Base-by-base conservation (phyloP, 2,888 invertebrate genomes). In the Epinotia nisella region DNA sequence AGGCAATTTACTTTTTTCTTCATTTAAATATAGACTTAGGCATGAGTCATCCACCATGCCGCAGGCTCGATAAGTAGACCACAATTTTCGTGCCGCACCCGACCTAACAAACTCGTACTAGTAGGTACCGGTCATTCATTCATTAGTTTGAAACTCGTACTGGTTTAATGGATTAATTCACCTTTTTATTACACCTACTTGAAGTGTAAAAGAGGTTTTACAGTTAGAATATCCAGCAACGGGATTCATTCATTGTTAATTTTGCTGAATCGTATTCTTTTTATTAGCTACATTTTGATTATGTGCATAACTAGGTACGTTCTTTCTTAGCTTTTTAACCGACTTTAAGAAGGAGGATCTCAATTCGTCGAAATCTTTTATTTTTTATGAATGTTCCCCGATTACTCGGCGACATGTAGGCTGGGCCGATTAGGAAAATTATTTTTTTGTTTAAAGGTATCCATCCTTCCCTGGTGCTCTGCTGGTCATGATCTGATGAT, bases 111-210 rank as follows among this genome's bases (percentile, higher is more conserved):
- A 45, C 62, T 64, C 39, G 41, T 56, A 29, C n/a, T 49, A 17
- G 53, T n/a, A n/a, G n/a, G n/a, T 55, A 69, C 73, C 73, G 73
- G 73, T 73, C 69, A 70, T 74, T 71, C 74, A 71, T 74, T 74
- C 74, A 71, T 71, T 59, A 55, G 21, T 67, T 71, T 29, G n/a
- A 15, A 70, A 60, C 62, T 67, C 41, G 61, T 67, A 66, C 71
- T 39, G 49, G 56, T 69, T 69, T 73, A 58, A 73, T 69, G 62
- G 29, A 68, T 73, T 61, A 68, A 68, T 68, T 55, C 71, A 71
- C 55, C 67, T 71, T 68, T 69, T 73, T 73, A 62, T 73, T 73
- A 69, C 64, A 59, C 62, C 62, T 73, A 69, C 56, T 69, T 69
- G 68, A 61, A 72, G 72, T 67, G 65, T 67, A 61, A 67, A 67